These are phyloP conservation scores for Grantiella picta DNA, from an alignment of 2,113 vertebrate species.

Conservation along the genomic window DNA sequence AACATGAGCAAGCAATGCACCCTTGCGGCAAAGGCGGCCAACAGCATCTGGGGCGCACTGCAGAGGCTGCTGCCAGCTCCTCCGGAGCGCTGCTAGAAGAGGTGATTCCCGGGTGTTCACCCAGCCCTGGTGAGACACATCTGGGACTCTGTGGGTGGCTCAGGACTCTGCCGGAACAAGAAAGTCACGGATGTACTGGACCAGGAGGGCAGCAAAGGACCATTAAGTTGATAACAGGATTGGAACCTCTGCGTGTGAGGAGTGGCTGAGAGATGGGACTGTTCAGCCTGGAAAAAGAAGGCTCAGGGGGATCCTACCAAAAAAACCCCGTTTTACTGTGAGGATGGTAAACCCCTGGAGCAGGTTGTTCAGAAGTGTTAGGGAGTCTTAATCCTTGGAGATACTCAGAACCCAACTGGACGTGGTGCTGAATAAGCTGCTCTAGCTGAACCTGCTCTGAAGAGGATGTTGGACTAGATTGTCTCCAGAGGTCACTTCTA, in stretches of 20 bases:
- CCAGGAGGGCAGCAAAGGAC: not conserved
- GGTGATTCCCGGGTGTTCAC: not conserved
- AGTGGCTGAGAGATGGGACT: not conserved
- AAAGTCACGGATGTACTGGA: not conserved
- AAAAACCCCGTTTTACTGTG: not conserved
- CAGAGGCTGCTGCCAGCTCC: not conserved
- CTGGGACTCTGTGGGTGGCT: not conserved
- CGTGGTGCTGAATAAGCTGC: not conserved
- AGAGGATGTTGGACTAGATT: not conserved
- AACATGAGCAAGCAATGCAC: not conserved
- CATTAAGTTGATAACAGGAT: no score
- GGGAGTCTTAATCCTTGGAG: not conserved
- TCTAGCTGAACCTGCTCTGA: not conserved
- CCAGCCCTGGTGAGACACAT: not conserved
- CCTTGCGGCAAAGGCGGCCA: not conserved
- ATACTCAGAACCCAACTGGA: not conserved
- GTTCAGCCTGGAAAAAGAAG: not conserved
- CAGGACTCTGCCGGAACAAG: rapidly evolving
- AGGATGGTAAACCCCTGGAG: not conserved
- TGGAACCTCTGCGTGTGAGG: not conserved
- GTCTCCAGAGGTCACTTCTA: not conserved
- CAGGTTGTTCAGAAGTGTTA: not conserved
- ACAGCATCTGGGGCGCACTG: not conserved
- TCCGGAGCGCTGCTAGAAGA: no score
- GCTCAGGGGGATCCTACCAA: not conserved